These are phyloP conservation scores for Neoscelio sp. DNA, from an alignment of 2,888 invertebrate species.

Conservation along the genomic window DNA sequence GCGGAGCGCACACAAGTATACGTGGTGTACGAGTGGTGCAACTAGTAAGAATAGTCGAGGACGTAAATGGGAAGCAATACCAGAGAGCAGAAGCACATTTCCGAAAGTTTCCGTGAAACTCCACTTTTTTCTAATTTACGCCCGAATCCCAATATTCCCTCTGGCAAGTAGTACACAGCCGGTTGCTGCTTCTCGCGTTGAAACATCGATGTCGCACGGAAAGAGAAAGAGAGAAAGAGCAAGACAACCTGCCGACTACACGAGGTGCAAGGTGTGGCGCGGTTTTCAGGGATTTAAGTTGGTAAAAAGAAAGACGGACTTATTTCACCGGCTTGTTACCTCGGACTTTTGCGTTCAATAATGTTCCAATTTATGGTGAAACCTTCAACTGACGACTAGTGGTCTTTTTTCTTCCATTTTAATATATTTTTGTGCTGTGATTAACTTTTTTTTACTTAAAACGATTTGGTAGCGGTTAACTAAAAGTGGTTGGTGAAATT, in stretches of 20 bases:
- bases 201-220: conserved; percentile 61
- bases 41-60: conserved; percentile 49
- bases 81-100: conserved; percentile 59
- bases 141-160: conserved; percentile 72
- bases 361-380: conserved; percentile 74
- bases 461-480: conserved; percentile 33
- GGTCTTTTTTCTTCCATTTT: conserved; percentile 32
- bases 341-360: conserved; percentile 72
- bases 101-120: conserved; percentile 71
- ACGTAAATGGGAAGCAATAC: conserved; percentile 66
- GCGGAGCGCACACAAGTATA: conserved; percentile 42
- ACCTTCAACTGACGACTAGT: conserved; percentile 30
- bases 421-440: conserved; percentile 39
- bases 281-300: conserved; percentile 69
- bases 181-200: conserved; percentile 60
- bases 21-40: conserved; percentile 16
- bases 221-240: conserved; percentile 35
- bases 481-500: too few species aligned
- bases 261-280: conserved; percentile 56
- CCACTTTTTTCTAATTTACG: conserved; percentile 78
- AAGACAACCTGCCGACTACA: conserved; percentile 43
- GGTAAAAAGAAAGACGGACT: conserved; percentile 67
- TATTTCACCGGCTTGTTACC: conserved; percentile 71
- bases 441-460: conserved; percentile 40
- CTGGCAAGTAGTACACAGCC: conserved; percentile 57